These are phyloP conservation scores for Seriola quinqueradiata DNA, from an alignment of 2,113 vertebrate species.

Conservation along the genomic window DNA sequence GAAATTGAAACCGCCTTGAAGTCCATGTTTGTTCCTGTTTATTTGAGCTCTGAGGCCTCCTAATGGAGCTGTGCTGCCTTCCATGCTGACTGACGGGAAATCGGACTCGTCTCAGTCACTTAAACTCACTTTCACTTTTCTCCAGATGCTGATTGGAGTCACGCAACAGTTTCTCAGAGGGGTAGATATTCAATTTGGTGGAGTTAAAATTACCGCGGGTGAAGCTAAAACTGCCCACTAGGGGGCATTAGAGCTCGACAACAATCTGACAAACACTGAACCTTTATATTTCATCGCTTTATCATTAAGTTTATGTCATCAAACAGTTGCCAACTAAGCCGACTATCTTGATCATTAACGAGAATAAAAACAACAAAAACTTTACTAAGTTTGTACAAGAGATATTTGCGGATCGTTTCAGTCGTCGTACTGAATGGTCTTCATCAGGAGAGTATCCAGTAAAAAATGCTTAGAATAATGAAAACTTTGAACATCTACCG, in stretches of 20 bases:
- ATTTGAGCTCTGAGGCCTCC: neutral
- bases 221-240: neutral
- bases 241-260: neutral
- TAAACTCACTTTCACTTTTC: neutral
- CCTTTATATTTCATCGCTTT: neutral
- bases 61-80: neutral
- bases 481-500: too few species aligned
- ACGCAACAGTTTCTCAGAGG: neutral
- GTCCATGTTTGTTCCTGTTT: slow-evolving; percentile 27
- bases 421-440: too few species aligned
- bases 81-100: slow-evolving; percentile 2
- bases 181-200: neutral
- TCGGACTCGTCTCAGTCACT: neutral
- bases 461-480: too few species aligned
- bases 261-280: neutral
- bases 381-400: too few species aligned
- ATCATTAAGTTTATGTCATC: too few species aligned
- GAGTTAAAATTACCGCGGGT: neutral
- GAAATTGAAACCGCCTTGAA: slow-evolving; percentile 26
- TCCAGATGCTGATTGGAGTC: neutral
- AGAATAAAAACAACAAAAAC: too few species aligned
- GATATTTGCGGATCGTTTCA: too few species aligned
- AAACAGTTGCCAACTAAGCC: too few species aligned
- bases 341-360: too few species aligned
- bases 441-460: too few species aligned